Base-by-base conservation (phyloP, 2,888 invertebrate genomes). In the Dryobota labecula region DNA sequence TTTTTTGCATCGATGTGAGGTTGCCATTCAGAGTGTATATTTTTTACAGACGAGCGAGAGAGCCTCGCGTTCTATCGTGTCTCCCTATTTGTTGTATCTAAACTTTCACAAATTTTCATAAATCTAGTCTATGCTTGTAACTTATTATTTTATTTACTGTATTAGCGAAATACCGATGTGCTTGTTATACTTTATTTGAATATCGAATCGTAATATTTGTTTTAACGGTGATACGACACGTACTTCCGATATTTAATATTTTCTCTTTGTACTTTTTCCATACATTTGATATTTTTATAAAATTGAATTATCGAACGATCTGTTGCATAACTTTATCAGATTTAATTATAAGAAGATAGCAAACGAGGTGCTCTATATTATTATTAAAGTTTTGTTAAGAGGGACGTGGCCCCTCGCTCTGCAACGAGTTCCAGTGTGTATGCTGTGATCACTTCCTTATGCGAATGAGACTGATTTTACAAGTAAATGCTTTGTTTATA, bases 371-470 rank as follows among this genome's bases (percentile, higher is more conserved):
- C 95, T 95, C 93, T 95, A 93, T 93, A 87, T 92, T 92, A 87
- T 92, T 91, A 89, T 92, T 92, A 93, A 92, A 89, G 90, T 95
- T 94, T 90, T 88, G 92, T 94, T 93, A 84, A 87, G 94, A 91
- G 94, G 94, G 94, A 88, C 93, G 87, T 88, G 92, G 93, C 91
- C 94, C 92, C 94, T 94, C 92, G 92, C 89, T 90, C 92, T 92
- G 93, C 94, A 93, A 94, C 94, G 95, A 94, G 92, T 94, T 95
- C 95, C 95, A 94, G 95, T 95, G 94, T 93, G 94, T 92, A 93
- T 94, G 95, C 95, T 95, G 95, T 95, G 95, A 95, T 94, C 94
- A 95, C 94, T 95, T 95, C 95, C 95, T 96, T 95, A 95, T 95
- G 95, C 94, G 95, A 95, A 95, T 95, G 95, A 96, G 95, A 96